phyloP scores from a whole-genome alignment of 2,113 vertebrate species.

The Gracilinanus agilis region DNA sequence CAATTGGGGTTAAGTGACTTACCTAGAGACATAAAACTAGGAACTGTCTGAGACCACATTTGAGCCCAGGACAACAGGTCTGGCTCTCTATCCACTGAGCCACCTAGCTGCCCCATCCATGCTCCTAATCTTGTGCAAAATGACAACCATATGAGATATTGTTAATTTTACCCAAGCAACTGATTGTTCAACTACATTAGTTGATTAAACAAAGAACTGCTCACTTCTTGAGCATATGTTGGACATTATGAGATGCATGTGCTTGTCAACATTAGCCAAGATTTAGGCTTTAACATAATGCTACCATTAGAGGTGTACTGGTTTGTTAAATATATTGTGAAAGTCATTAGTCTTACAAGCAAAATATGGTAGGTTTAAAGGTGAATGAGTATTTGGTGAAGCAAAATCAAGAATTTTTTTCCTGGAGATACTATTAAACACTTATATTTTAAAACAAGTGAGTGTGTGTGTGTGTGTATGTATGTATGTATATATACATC shows the following conservation, averaged over 20 bases:
- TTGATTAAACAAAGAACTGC: neutral
- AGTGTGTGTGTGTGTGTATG: neutral
- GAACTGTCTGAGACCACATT: no score
- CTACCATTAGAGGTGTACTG: neutral
- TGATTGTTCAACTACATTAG: neutral
- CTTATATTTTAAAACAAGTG: neutral
- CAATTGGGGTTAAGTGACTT: no score
- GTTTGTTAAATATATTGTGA: neutral
- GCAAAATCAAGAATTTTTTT: neutral
- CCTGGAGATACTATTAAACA: conserved; percentile 9
- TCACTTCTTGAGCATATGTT: neutral
- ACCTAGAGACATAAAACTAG: no score
- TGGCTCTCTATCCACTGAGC: no score
- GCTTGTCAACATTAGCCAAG: neutral
- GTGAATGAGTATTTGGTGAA: neutral
- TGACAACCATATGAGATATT: neutral
- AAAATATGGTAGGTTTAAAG: neutral
- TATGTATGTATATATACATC: neutral
- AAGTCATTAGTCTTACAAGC: conserved; percentile 3
- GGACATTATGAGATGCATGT: neutral
- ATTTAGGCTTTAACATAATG: conserved; percentile 23
- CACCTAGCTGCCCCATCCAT: neutral
- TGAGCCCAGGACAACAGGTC: no score
- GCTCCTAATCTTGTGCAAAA: neutral
- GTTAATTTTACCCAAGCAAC: conserved; percentile 18